Evolutionary conservation across 2,888 invertebrate genomes (phyloP).

Genomic region (Laothoe populi): DNA sequence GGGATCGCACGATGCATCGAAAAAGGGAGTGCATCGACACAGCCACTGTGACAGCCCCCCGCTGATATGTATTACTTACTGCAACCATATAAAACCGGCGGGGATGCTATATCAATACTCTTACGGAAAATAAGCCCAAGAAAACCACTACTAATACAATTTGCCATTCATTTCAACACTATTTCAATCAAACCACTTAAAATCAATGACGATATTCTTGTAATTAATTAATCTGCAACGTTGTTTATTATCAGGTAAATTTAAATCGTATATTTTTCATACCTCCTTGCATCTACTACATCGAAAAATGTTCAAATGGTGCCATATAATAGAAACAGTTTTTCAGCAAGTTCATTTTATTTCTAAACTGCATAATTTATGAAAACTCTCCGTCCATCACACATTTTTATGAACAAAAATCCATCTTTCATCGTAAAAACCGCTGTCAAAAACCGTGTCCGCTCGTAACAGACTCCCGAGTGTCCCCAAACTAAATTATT

Average conservation of each 20-base stretch:
- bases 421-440: not conserved
- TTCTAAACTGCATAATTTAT: no score
- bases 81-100: no score
- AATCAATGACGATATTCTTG: not conserved
- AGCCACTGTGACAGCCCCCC: no score
- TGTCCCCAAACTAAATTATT: conserved; percentile 33
- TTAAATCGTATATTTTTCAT: not conserved
- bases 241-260: not conserved
- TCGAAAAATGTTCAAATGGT: no score
- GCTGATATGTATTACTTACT: no score
- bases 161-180: not conserved
- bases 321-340: no score
- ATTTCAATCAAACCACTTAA: not conserved
- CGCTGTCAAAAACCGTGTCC: no score
- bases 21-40: no score
- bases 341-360: no score
- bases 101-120: no score
- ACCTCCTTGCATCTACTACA: no score
- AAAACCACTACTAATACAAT: not conserved
- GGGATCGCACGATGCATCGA: no score
- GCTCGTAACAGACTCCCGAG: not conserved
- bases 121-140: not conserved
- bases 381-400: not conserved
- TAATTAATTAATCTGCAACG: not conserved
- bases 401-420: not conserved